Evolutionary conservation across 2,888 invertebrate genomes (phyloP), one percentile per base, ranked within the genome.

Genomic region (Andrena bucephala): DNA sequence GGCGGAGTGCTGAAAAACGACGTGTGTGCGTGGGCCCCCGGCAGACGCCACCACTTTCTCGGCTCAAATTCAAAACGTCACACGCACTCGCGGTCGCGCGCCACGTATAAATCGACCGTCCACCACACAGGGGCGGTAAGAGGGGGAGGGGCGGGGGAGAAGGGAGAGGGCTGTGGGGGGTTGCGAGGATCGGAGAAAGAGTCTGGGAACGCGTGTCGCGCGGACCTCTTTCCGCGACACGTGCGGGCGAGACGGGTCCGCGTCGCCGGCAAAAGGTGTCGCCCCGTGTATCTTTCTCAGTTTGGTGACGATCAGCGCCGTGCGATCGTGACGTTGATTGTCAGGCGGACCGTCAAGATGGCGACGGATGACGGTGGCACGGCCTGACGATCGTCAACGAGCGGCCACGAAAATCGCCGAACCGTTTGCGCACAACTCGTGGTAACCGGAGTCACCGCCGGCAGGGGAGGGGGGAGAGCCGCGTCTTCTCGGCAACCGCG

Each of bases 231-330:
- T 67, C 66, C 71, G 72, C 59, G 31, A 79, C 85, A 86, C 86
- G 86, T 86, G 86, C 78, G 76, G 54, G 6, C 20, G 24, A 10
- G 57, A 72, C 57, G 54, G 80, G 76, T 87, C 72, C 79, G 69
- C 65, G 77, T 27, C 42, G 72, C 60, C 66, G 72, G 77, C 88
- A 71, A 75, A 78, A 88, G 88, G 86, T 88, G 88, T 87, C 88
- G 87, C 88, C 83, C 59, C 73, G 78, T 83, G 87, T 85, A 81
- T 65, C 75, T 74, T 84, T 85, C 86, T 59, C 57, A 65, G 68
- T 76, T 20, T 62, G 65, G 50, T 42, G 79, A 79, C 76, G 84
- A 71, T 75, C 69, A 74, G 67, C 76, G 68, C 20, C 50, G n/a
- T 29, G 27, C 50, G 74, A 70, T 75, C 60, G 72, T 65, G 72